phyloP scores from a whole-genome alignment of 1,140 invertebrate genomes.

The Drosophila ambigua region DNA sequence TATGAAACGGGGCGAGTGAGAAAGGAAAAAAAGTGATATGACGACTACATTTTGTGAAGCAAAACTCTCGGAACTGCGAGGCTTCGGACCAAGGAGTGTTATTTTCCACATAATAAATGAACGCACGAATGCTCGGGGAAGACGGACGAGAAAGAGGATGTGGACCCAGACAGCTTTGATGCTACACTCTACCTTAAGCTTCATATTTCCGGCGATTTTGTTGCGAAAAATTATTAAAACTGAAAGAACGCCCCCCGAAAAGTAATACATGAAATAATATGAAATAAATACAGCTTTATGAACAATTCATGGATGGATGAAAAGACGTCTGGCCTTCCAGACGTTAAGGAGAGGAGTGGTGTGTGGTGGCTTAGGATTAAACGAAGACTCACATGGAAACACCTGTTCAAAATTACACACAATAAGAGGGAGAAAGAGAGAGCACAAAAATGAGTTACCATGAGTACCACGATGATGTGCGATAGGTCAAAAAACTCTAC shows the following conservation, averaged over 20 bases:
- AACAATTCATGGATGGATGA: constrained; percentile 7
- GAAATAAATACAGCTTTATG: constrained; percentile 7
- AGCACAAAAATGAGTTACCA: constrained; percentile 23
- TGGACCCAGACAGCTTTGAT: constrained; percentile 17
- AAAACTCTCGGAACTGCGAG: constrained; percentile 3
- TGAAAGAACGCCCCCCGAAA: constrained; percentile 15
- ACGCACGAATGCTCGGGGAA: constrained; percentile 5
- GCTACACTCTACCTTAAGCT: background rate
- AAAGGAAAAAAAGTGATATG: constrained; percentile 30
- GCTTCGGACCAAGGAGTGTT: constrained; percentile 8
- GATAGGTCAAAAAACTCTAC: constrained; percentile 57
- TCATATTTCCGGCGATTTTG: constrained; percentile 39
- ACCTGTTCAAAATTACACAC: constrained; percentile 63
- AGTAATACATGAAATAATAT: constrained; percentile 14
- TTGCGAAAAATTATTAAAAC: constrained; percentile 33
- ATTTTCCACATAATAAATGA: constrained; percentile 50
- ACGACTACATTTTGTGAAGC: constrained; percentile 39
- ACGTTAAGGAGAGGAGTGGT: constrained; percentile 13
- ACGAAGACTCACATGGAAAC: constrained; percentile 25
- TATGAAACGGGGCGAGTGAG: constrained; percentile 20
- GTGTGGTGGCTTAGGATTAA: constrained; percentile 41
- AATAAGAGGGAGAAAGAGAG: constrained; percentile 2
- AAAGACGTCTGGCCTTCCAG: constrained; percentile 18
- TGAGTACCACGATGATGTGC: constrained; percentile 22
- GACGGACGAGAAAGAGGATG: too few relatives aligned